phyloP scores from a whole-genome alignment of 2,888 invertebrate genomes.

The Hirtodrosophila cameraria region DNA sequence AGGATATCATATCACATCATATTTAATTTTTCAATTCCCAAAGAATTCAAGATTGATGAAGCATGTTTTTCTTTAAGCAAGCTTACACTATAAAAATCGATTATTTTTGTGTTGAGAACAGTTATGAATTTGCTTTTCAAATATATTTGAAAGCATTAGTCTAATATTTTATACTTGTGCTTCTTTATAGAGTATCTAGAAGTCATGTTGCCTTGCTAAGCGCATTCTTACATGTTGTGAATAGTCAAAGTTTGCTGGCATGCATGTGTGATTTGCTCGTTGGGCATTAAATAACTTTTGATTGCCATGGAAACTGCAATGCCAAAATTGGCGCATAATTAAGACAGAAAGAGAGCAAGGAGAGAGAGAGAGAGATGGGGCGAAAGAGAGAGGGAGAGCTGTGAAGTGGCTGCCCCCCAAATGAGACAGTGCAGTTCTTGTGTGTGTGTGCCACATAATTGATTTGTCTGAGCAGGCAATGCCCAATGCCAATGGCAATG shows the following conservation, averaged over 20 bases:
- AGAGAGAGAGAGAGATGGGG: no score
- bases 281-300: slow-evolving; percentile 67
- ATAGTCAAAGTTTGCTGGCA: slow-evolving; percentile 47
- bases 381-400: slow-evolving; percentile 1
- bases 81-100: no score
- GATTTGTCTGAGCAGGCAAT: slow-evolving; percentile 54
- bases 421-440: slow-evolving; percentile 29
- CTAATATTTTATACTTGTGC: no score
- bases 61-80: no score
- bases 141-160: no score
- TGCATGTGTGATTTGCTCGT: slow-evolving; percentile 50
- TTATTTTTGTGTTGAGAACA: no score
- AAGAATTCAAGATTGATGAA: no score
- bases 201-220: no score
- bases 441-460: slow-evolving; percentile 58
- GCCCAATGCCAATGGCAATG: slow-evolving; percentile 7
- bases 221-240: slow-evolving; percentile 3
- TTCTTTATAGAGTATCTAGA: no score
- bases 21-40: no score
- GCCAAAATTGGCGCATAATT: slow-evolving; percentile 49
- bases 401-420: slow-evolving; percentile 16
- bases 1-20: no score
- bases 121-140: no score
- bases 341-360: slow-evolving; percentile 20
- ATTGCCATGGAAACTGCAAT: slow-evolving; percentile 66